Evolutionary conservation across 2,113 vertebrate genomes (phyloP).

Genomic region (Lethenteron camtschaticum): DNA sequence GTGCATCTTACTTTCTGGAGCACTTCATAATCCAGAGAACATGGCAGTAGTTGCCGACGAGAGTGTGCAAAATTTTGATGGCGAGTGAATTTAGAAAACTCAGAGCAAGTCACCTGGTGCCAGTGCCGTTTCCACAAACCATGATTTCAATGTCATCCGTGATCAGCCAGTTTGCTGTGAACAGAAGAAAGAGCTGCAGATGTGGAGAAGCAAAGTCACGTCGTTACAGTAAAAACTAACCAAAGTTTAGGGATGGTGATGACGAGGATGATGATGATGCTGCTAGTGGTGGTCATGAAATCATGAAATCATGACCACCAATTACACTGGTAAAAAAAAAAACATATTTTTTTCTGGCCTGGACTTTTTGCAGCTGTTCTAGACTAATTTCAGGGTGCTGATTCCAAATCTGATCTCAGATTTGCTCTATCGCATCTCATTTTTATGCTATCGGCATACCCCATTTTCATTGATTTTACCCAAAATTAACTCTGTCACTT

Average conservation of each 20-base stretch:
- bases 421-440: too few species aligned
- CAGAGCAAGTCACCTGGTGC: constrained; percentile 8
- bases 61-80: not conserved
- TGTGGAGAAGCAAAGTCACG: not conserved
- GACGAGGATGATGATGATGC: not conserved
- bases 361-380: too few species aligned
- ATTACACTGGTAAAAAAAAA: too few species aligned
- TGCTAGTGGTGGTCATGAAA: not conserved
- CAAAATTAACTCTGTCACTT: too few species aligned
- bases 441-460: too few species aligned
- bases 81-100: not conserved
- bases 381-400: too few species aligned
- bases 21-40: not conserved
- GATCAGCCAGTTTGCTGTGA: constrained; percentile 10
- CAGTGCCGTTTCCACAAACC: constrained; percentile 10
- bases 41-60: not conserved
- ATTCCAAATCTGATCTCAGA: too few species aligned
- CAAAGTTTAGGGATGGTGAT: not conserved
- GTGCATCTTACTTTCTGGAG: not conserved
- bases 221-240: too few species aligned
- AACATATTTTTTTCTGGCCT: too few species aligned
- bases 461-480: too few species aligned
- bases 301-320: not conserved
- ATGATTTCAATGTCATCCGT: constrained; percentile 7
- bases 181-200: not conserved